phyloP scores from a whole-genome alignment of 2,113 vertebrate species.

The Tamias sibiricus region DNA sequence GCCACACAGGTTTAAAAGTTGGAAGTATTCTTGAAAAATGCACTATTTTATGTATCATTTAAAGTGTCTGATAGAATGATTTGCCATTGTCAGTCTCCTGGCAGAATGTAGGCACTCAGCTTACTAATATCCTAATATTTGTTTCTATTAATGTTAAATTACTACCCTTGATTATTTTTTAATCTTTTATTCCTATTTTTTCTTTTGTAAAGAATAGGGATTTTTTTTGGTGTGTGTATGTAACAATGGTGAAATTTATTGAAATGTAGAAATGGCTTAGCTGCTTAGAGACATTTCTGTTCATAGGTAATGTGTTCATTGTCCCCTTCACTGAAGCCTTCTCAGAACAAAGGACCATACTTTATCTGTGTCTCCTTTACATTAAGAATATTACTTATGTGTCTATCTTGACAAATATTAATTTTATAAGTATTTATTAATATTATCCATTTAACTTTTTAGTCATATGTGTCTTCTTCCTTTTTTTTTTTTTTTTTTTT shows the following conservation, averaged over 20 bases:
- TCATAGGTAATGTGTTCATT: background rate
- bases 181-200: background rate
- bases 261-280: constrained; percentile 5
- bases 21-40: constrained; percentile 25
- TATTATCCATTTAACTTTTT: background rate
- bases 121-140: background rate
- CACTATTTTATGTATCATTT: background rate
- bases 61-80: constrained; percentile 5
- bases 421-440: background rate
- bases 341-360: background rate
- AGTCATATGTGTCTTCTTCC: background rate
- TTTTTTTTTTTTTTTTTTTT: too few relatives aligned
- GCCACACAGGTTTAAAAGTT: background rate
- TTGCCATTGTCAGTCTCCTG: background rate
- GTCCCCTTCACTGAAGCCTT: background rate
- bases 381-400: background rate
- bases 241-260: background rate
- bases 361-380: background rate
- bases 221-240: too few relatives aligned
- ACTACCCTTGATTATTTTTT: background rate
- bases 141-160: background rate
- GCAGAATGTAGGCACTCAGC: background rate
- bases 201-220: background rate
- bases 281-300: background rate
- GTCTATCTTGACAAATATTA: background rate